Evolutionary conservation across 2,113 vertebrate species (phyloP).

Genomic region (Vulpes lagopus): DNA sequence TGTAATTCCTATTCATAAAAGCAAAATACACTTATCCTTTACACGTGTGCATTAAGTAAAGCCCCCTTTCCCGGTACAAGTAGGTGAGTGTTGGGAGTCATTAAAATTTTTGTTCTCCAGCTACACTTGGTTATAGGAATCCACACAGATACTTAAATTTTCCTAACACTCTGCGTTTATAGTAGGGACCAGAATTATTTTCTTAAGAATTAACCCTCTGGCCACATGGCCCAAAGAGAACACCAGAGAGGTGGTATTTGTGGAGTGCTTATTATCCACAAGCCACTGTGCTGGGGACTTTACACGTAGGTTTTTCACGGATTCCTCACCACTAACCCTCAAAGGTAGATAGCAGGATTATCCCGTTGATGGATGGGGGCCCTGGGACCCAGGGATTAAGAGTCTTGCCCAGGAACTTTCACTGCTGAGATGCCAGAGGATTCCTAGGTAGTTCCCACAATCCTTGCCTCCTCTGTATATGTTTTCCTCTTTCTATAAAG

Average conservation of each 20-base stretch:
- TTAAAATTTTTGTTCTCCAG: constrained; percentile 37
- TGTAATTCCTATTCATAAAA: constrained; percentile 59
- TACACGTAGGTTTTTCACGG: not conserved
- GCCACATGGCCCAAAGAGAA: not conserved
- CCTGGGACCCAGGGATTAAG: not conserved
- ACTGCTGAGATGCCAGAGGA: not conserved
- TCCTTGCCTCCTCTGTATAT: not conserved
- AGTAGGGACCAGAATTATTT: constrained; percentile 38
- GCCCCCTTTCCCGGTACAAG: not conserved
- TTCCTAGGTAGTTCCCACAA: not conserved
- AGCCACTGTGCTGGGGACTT: not conserved
- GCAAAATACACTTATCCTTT: constrained; percentile 2
- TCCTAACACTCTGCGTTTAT: not conserved
- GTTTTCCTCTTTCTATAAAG: constrained; percentile 13
- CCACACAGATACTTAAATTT: not conserved
- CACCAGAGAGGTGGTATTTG: not conserved
- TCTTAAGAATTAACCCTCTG: constrained; percentile 3
- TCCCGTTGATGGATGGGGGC: not conserved
- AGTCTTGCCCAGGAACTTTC: not conserved
- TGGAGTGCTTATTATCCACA: not conserved
- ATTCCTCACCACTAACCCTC: not conserved
- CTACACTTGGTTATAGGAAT: constrained; percentile 1
- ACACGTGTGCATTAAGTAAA: constrained; percentile 17
- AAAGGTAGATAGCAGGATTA: not conserved
- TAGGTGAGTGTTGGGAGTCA: not conserved